Evolutionary conservation across 2,888 invertebrate genomes (phyloP).

Genomic region (Pammene fasciana): DNA sequence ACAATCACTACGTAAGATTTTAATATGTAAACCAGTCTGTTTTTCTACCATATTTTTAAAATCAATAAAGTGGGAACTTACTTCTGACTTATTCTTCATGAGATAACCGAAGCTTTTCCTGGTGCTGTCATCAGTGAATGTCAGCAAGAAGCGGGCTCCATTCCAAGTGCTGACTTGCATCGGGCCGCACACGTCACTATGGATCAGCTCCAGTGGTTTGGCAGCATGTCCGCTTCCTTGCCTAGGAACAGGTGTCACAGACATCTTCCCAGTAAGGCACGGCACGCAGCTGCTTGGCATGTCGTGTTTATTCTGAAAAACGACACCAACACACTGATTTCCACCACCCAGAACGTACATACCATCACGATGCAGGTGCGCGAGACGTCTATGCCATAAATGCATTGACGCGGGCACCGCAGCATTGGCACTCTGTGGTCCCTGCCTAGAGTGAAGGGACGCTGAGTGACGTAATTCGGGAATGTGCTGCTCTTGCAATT

Average conservation of each 20-base stretch:
- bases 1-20: conserved; percentile 6
- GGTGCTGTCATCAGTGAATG: conserved; percentile 29
- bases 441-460: conserved; percentile 6
- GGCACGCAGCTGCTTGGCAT: no score
- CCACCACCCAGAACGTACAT: no score
- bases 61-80: conserved; percentile 22
- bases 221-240: conserved; percentile 4
- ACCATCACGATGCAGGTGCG: no score
- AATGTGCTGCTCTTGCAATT: conserved; percentile 13
- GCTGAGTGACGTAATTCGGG: conserved; percentile 11
- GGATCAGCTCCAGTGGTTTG: not conserved
- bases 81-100: conserved; percentile 32
- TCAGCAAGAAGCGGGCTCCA: conserved; percentile 27
- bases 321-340: no score
- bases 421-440: conserved; percentile 20
- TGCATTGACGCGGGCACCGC: not conserved
- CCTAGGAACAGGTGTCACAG: conserved; percentile 6
- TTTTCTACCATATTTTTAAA: conserved; percentile 22
- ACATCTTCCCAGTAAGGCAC: conserved; percentile 19
- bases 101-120: conserved; percentile 29
- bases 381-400: no score
- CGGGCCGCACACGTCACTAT: conserved; percentile 1
- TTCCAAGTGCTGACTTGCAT: conserved; percentile 12
- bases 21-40: conserved; percentile 21
- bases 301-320: no score